phyloP scores from a whole-genome alignment of 2,888 invertebrate species.

The Clivina fossor region DNA sequence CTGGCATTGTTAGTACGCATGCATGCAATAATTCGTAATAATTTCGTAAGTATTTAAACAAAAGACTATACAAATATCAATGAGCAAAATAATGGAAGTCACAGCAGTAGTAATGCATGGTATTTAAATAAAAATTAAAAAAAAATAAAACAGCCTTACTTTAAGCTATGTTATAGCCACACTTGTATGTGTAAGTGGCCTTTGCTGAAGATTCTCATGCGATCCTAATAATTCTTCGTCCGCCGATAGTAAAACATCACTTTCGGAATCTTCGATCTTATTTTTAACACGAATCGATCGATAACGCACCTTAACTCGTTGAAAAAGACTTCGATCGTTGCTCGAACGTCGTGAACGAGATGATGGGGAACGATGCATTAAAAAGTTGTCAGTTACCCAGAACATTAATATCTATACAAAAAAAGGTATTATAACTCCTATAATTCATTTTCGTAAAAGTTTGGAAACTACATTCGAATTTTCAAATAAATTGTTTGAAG shows the following conservation, averaged over 20 bases:
- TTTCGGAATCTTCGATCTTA: conserved; percentile 61
- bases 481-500: too few relatives aligned
- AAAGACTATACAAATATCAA: too few relatives aligned
- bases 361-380: conserved; percentile 67
- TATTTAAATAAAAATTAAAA: too few relatives aligned
- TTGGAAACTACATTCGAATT: too few relatives aligned
- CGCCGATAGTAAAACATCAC: conserved; percentile 63
- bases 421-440: too few relatives aligned
- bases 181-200: conserved; percentile 11
- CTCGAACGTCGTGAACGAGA: conserved; percentile 50
- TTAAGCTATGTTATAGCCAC: conserved; percentile 26
- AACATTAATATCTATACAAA: conserved; percentile 75
- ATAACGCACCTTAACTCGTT: conserved; percentile 57
- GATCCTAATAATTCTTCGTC: conserved; percentile 66
- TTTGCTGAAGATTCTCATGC: conserved; percentile 41
- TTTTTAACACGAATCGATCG: conserved; percentile 61
- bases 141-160: too few relatives aligned
- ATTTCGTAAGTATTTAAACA: too few relatives aligned
- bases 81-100: too few relatives aligned
- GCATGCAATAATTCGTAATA: too few relatives aligned
- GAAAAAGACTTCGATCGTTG: conserved; percentile 48
- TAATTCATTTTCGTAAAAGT: too few relatives aligned
- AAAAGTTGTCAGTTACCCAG: conserved; percentile 84
- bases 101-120: too few relatives aligned
- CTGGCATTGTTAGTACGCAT: too few relatives aligned